Evolutionary conservation across 1,140 invertebrate species (phyloP), one percentile per base, ranked within the genome.

Genomic region (Drosophila parabipectinata): DNA sequence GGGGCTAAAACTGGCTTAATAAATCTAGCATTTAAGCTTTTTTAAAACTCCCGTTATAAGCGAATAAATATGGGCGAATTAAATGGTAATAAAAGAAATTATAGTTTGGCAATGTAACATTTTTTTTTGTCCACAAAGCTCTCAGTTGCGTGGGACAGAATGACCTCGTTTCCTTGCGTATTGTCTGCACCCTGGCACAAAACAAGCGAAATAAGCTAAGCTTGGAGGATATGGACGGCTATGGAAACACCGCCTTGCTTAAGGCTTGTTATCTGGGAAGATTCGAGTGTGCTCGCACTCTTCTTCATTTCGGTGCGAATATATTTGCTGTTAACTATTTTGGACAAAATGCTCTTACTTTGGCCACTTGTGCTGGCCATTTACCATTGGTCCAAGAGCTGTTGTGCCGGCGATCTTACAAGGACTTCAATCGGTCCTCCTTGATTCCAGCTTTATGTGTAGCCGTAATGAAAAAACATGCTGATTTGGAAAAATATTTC

Each of bases 371-470:
- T 60, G 55, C 63, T 4, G 90, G 90, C 0, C 59, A 78, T 58
- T 57, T 74, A 8, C 58, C 54, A 1, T 2, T 91, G 37, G 83
- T 91, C 8, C 24, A 63, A n/a, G 77, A 90, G 45, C 69, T 91
- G 0, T 28, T 91, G 34, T 54, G 58, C 4, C 54, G 71, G 6
- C 78, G 90, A 12, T 51, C 77, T 0, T 91, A 91, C 26, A 45
- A 82, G 15, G 90, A 91, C 57, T 91, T 91, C 9, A 91, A 90
- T 66, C 30, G 79, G 1, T 90, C 90, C 0, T 91, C 90, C 0
- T 71, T 91, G 10, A 77, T 91, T 18, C 90, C 90, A 4, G 88
- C 90, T 7, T 37, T 85, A 15, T 90, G 82, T 56, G 90, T 91
- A 6, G 90, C 90, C 0, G 52, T 48, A 0, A 52, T 91, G 45